These are phyloP conservation scores for Pan paniscus DNA, from an alignment of 2,113 vertebrate species.

Conservation along the genomic window DNA sequence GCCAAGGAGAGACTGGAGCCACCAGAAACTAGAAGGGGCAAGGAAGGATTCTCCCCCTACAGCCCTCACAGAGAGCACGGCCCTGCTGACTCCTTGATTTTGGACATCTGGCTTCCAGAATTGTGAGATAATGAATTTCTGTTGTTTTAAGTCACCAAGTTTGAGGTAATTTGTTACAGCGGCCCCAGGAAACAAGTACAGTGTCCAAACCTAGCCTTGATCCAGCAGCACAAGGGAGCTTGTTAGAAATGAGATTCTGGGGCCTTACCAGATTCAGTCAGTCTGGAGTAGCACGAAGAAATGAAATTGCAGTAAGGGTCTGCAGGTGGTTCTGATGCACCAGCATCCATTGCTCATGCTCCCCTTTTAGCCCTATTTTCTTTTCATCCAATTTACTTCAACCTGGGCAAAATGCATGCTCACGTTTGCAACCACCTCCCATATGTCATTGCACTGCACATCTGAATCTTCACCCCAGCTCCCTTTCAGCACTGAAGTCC, in stretches of 20 bases:
- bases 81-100: background rate
- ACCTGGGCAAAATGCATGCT: background rate
- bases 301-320: background rate
- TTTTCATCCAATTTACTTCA: background rate
- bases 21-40: background rate
- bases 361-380: background rate
- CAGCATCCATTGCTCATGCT: background rate
- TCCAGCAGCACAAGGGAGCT: background rate
- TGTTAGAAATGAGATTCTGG: background rate
- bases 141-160: background rate
- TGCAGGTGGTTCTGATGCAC: background rate
- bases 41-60: background rate
- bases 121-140: background rate
- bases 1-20: background rate
- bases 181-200: background rate
- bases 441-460: accelerated
- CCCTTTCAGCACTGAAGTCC: background rate
- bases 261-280: background rate
- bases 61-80: background rate
- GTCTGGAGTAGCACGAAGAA: background rate
- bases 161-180: background rate
- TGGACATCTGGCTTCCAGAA: background rate
- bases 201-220: background rate
- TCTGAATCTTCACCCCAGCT: background rate
- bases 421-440: background rate